Evolutionary conservation across 1,140 invertebrate genomes (phyloP), one percentile per base, ranked within the genome.

Genomic region (Popillia japonica): DNA sequence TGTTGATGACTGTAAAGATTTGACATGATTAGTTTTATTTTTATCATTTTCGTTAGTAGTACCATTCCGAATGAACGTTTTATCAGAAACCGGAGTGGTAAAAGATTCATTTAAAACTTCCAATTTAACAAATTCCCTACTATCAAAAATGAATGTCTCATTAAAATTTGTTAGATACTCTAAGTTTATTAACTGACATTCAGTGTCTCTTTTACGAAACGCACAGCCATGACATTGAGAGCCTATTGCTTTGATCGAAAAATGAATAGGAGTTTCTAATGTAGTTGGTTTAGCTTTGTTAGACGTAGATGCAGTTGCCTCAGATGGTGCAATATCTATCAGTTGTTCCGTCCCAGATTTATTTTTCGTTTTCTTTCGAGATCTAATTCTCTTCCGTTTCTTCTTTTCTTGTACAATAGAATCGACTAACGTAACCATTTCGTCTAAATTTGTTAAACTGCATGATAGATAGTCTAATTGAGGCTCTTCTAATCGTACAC

Each of bases 1-100:
- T 40, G 72, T 20, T 42, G 72, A 40, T 17, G 72, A 74, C 72
- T 74, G 72, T n/a, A 74, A 74, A 74, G 11, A 11, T 20, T 27
- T 74, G n/a, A 17, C 14, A 3, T 41, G 27, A 74, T 74, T 44
- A 74, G 34, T 74, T 74, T 74, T 0, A 14, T 6, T 6, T 74
- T 59, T 34, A 78, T 78, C 6, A 9, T 42, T 55, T 23, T 61
- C n/a, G 6, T 41, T 76, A 59, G 55, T n/a, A 76, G 34, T 74
- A 78, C 77, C 77, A 78, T 78, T 74, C 34, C 40, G 17, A 78
- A 40, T 10, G 22, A 23, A 2, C 72, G 72, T 72, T 78, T 73
- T 73, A 78, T 73, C 22, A 74, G 8, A 11, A 74, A n/a, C 68
- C 77, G 41, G 1, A 74, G 20, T 11, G 11, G 11, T 17, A 68